Base-by-base conservation (phyloP, 2,888 invertebrate species). In the Chironomus riparius region DNA sequence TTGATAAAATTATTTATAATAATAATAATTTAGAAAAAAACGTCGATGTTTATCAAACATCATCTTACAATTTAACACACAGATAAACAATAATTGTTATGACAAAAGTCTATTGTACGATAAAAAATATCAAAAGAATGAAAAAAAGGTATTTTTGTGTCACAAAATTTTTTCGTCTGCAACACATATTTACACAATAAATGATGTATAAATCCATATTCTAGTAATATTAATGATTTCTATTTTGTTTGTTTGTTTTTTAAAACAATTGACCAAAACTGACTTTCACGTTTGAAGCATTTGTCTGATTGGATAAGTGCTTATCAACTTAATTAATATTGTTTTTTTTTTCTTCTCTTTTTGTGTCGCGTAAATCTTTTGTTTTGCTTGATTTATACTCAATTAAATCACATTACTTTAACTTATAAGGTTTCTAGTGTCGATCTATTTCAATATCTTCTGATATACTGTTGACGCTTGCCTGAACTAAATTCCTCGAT, bases 381-480 rank as follows among this genome's bases (percentile, higher is more conserved):
- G 3, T 15, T 56, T 50, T 50, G 56, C 7, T 15, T 56, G 56
- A 7, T 38, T 38, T 56, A 15, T 56, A 15, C n/a, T 56, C 56
- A 18, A 18, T 56, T 15, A 18, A 18, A 18, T 15, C 56, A 18
- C 56, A 56, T 56, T 3, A 62, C 7, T 21, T 21, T 65, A 18
- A 65, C 21, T 21, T 24, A 22, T 22, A 10, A 65, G 22, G 10
- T 65, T 65, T 13, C 21, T 65, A 73, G 28, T 68, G 74, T 69
- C 56, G 50, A 48, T 76, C 76, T 6, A 76, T 47, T 47, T 76
- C 76, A 56, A 76, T 76, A 38, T 76, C 76, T 28, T 76, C 69
- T 7, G 38, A 56, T 24, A 76, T 76, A 22, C 69, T 76, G n/a
- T 74, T 74, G n/a, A 69, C 47, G 18, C 47, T 15, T 62, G 68